Conservation (phyloP, 2,888 invertebrate species). For the Spisula subtruncata region DNA sequence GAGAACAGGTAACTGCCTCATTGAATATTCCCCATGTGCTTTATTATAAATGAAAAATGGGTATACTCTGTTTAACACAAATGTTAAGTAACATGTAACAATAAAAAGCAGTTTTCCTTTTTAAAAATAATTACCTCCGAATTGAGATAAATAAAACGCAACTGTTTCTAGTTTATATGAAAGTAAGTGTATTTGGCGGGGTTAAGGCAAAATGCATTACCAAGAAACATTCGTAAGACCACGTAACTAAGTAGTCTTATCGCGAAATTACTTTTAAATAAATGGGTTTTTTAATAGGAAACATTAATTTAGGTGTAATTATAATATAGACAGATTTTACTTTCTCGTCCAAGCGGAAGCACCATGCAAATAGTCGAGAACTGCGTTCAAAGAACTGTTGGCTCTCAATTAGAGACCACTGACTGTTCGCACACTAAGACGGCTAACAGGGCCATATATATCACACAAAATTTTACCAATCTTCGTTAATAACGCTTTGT, state of each 20-base stretch:
- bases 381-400: background rate
- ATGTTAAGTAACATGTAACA: conserved; percentile 27
- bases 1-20: background rate
- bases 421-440: background rate
- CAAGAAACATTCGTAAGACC: background rate
- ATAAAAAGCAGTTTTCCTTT: conserved; percentile 31
- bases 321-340: too few species aligned
- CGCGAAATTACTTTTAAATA: background rate
- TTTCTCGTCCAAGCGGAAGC: too few species aligned
- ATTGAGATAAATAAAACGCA: conserved; percentile 1
- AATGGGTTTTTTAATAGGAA: too few species aligned
- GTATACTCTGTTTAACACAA: conserved; percentile 38
- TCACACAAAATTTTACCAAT: background rate
- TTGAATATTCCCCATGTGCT: background rate
- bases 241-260: background rate
- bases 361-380: background rate
- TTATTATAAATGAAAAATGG: conserved; percentile 33
- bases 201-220: too few species aligned
- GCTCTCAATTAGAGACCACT: background rate
- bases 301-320: too few species aligned
- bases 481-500: background rate
- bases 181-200: background rate
- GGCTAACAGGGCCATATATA: background rate
- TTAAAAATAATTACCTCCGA: conserved; percentile 19
- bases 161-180: conserved; percentile 8